phyloP scores from a whole-genome alignment of 2,797 vertebrate genomes.

The Morelia viridis region DNA sequence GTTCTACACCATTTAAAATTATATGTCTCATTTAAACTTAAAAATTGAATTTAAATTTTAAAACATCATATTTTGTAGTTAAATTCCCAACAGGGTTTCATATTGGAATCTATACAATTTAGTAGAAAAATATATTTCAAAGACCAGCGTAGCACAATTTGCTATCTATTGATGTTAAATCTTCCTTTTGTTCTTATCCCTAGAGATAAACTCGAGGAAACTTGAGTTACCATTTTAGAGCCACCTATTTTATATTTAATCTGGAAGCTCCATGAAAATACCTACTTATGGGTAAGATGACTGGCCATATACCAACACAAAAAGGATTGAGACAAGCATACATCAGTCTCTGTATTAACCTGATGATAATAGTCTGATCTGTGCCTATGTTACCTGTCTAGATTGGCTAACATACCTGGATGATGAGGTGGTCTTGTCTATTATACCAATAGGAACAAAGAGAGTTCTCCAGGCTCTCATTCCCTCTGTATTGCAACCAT shows the following conservation, averaged over 20 bases:
- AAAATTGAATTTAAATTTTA: background rate
- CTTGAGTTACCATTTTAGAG: background rate
- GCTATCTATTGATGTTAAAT: background rate
- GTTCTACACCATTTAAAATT: background rate
- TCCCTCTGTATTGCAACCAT: background rate
- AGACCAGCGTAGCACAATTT: background rate
- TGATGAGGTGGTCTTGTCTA: background rate
- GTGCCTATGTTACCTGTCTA: background rate
- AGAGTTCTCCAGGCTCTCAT: background rate
- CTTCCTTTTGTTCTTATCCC: background rate
- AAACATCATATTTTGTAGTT: background rate
- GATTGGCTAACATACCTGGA: background rate
- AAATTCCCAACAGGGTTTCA: background rate
- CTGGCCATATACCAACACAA: background rate
- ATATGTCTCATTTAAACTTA: background rate
- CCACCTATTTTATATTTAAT: background rate
- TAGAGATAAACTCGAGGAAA: background rate
- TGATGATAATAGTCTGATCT: background rate
- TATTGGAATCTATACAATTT: background rate
- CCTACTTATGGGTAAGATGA: background rate
- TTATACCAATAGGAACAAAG: background rate
- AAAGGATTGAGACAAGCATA: no score
- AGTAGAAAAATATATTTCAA: background rate
- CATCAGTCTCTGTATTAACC: background rate
- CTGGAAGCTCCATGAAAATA: background rate